phyloP scores from a whole-genome alignment of 2,113 vertebrate species.

The Copsychus sechellarum region DNA sequence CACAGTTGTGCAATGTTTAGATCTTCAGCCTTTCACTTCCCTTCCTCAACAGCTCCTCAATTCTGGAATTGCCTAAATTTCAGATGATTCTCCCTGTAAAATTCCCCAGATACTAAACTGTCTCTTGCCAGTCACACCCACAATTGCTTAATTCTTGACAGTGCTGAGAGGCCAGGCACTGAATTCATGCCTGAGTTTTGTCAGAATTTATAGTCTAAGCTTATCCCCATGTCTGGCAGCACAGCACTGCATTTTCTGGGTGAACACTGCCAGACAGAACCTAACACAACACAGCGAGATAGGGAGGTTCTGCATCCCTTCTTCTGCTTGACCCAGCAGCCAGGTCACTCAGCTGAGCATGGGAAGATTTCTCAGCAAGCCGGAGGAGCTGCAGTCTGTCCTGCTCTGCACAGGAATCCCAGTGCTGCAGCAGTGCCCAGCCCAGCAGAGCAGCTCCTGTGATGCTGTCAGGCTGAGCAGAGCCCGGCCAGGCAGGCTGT shows the following conservation, averaged over 20 bases:
- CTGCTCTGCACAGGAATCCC: neutral
- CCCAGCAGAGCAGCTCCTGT: neutral
- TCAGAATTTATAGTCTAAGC: neutral
- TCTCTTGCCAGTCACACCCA: slow-evolving; percentile 39
- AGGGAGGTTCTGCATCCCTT: neutral
- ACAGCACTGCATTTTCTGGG: neutral
- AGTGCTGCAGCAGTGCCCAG: neutral
- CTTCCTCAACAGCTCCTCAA: neutral
- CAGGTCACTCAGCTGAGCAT: neutral
- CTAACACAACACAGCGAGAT: neutral
- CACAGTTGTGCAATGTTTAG: neutral
- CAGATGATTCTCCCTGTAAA: neutral
- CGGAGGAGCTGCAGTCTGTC: neutral
- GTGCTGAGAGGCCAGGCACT: neutral
- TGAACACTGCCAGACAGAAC: neutral
- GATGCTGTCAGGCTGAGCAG: fast-evolving
- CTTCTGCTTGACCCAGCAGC: neutral
- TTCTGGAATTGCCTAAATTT: neutral
- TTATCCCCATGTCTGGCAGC: neutral
- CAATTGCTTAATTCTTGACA: slow-evolving; percentile 42
- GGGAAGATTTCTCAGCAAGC: neutral
- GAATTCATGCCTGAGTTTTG: slow-evolving; percentile 2
- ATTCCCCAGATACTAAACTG: neutral
- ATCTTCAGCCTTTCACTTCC: neutral
- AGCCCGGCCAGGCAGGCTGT: neutral